Conservation (phyloP, 2,113 vertebrate species). For the Hirundichthys speculiger region DNA sequence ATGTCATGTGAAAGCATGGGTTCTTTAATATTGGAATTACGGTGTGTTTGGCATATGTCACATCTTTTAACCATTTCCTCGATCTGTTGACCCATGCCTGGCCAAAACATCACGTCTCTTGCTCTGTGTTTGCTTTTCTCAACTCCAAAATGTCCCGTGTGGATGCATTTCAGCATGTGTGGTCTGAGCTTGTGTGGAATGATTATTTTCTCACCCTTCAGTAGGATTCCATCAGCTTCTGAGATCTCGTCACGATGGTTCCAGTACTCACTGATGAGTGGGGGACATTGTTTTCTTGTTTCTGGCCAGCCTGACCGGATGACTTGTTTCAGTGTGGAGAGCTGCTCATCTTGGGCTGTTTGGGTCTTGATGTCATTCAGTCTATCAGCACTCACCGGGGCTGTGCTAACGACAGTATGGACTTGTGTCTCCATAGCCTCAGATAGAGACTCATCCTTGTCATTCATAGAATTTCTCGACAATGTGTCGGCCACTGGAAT, state of each 20-base stretch:
- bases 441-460: not conserved
- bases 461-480: constrained; percentile 6
- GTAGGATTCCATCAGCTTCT: constrained; percentile 11
- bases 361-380: not conserved
- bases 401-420: no score
- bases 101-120: constrained; percentile 1
- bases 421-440: not conserved
- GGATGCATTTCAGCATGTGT: not conserved
- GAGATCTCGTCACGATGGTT: constrained; percentile 8
- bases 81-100: not conserved
- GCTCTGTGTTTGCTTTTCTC: constrained; percentile 1
- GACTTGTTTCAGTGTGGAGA: not conserved
- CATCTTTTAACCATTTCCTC: no score
- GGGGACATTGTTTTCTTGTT: not conserved
- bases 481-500: constrained; percentile 10
- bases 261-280: not conserved
- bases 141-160: not conserved
- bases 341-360: not conserved
- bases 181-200: no score
- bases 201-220: constrained; percentile 10
- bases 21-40: not conserved
- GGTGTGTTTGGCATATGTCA: constrained; percentile 9
- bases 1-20: no score
- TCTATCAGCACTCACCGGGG: no score
- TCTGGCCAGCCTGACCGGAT: not conserved